Percentiles rank a stretch among this genome's conserved stretches.
Conservation (phyloP, 2,113 vertebrate species). For the Noctilio leporinus region DNA sequence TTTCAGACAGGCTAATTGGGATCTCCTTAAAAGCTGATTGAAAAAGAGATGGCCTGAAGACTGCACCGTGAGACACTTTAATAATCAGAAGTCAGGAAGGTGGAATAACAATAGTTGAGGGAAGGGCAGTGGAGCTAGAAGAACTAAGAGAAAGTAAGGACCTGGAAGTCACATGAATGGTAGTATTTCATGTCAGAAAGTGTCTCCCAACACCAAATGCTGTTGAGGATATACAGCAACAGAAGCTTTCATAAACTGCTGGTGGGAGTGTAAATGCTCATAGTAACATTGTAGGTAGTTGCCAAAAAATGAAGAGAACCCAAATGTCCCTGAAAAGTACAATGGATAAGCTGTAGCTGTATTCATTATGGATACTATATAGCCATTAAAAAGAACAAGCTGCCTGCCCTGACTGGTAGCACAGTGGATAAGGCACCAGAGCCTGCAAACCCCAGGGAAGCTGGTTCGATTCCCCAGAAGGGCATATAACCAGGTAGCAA, state of each 20-base stretch:
- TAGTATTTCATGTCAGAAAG: background rate
- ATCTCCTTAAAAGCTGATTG: background rate
- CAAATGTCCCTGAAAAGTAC: background rate
- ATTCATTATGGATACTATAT: background rate
- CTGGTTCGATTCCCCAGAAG: too few species aligned
- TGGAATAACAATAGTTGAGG: background rate
- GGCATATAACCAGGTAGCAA: too few species aligned
- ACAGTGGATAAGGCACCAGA: too few species aligned
- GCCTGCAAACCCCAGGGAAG: too few species aligned
- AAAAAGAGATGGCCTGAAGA: background rate
- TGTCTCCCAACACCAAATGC: background rate
- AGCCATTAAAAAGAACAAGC: background rate
- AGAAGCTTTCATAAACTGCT: background rate
- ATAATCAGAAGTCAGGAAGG: background rate
- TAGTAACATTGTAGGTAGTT: background rate
- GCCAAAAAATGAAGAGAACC: background rate
- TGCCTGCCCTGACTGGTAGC: too few species aligned
- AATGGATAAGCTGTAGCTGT: background rate
- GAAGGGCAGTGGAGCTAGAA: background rate
- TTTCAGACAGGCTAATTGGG: background rate
- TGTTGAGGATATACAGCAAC: background rate
- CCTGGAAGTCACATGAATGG: background rate
- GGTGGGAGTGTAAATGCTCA: background rate
- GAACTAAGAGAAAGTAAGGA: background rate
- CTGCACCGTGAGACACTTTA: background rate